Conservation (phyloP, 2,888 invertebrate species). For the Cephus runcator region DNA sequence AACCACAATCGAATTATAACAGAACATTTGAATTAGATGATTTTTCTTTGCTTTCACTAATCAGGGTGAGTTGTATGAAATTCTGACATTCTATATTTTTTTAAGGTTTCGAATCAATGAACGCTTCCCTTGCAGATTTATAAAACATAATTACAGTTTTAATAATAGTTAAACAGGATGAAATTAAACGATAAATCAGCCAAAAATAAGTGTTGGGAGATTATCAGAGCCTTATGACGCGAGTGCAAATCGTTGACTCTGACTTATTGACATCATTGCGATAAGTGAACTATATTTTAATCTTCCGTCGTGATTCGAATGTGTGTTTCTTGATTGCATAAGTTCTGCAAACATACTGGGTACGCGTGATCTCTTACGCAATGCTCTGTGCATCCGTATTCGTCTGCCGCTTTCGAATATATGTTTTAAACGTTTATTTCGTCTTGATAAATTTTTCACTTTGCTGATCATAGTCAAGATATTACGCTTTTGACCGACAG, state of each 20-base stretch:
- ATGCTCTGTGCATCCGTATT: no score
- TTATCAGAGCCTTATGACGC: background rate
- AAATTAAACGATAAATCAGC: background rate
- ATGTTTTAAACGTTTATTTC: no score
- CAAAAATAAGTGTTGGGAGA: background rate
- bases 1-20: background rate
- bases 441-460: no score
- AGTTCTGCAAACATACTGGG: background rate
- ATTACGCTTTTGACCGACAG: no score
- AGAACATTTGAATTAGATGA: background rate
- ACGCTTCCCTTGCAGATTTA: background rate
- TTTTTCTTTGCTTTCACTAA: background rate
- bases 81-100: background rate
- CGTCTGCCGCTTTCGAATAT: no score
- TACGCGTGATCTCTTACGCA: background rate
- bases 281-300: background rate
- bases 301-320: background rate
- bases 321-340: background rate
- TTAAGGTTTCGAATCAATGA: background rate
- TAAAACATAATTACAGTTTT: no score
- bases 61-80: background rate
- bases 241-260: background rate
- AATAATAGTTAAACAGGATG: no score
- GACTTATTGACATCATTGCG: background rate
- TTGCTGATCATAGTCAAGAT: no score